Evolutionary conservation across 2,113 vertebrate species (phyloP).

Genomic region (Oncorhynchus gorbuscha): DNA sequence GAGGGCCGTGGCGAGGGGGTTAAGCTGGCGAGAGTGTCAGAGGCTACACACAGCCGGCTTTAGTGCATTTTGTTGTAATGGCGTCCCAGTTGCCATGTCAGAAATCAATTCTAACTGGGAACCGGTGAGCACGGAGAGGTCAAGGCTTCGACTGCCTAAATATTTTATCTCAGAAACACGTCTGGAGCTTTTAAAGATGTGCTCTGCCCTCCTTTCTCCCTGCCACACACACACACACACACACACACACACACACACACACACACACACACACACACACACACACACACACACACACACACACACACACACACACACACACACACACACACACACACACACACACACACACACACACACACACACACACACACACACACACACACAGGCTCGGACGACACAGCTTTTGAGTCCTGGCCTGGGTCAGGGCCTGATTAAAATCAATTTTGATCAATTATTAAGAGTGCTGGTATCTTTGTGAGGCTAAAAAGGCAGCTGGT

Average conservation of each 20-base stretch:
- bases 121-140: constrained; percentile 87
- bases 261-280: constrained; percentile 49
- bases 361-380: no score
- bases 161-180: constrained; percentile 92
- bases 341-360: not conserved
- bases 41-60: constrained; percentile 81
- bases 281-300: not conserved
- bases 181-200: constrained; percentile 91
- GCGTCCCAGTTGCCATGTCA: constrained; percentile 91
- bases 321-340: constrained; percentile 48
- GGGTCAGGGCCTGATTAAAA: constrained; percentile 90
- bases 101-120: constrained; percentile 95
- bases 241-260: not conserved
- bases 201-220: constrained; percentile 75
- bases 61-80: constrained; percentile 98
- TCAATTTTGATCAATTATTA: constrained; percentile 97
- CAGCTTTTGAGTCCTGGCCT: constrained; percentile 80
- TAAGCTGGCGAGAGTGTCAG: constrained; percentile 82
- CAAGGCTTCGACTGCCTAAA: constrained; percentile 91
- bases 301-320: constrained; percentile 50
- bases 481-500: constrained; percentile 60
- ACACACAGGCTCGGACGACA: constrained; percentile 80
- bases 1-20: constrained; percentile 81
- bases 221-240: constrained; percentile 8
- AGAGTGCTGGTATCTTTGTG: constrained; percentile 73